Base-by-base conservation (phyloP, 2,113 vertebrate species). In the Tragulus kanchil region DNA sequence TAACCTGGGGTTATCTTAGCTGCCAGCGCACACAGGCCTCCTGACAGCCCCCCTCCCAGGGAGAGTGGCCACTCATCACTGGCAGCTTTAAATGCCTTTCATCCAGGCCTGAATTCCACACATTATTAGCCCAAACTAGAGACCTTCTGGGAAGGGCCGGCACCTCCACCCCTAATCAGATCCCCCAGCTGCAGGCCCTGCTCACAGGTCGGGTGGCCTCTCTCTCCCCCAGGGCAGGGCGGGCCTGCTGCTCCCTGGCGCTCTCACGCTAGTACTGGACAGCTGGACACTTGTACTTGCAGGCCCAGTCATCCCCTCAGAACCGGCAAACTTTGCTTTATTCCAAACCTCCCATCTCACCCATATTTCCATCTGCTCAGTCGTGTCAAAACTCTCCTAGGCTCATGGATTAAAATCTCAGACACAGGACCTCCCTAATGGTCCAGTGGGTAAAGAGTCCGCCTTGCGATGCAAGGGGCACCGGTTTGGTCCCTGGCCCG, bases 61-160 rank as follows among this genome's bases (percentile, higher is more conserved):
- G 31, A 86, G 50, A 42, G 25, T 26, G 56, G 54, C 36, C 10
- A 0, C 1, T 28, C 10, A 0, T 1, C 73, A 84, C 79, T 17
- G 11, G 6, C 89, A 82, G 45, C 73, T 75, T 97, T 88, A 45
- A 77, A 71, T 61, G 73, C 25, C 58, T 88, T 62, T 92, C 95
- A 79, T 82, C 86, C 87, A 75, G 23, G 85, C 95, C 3, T 26
- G 48, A 93, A 98, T 97, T 98, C 98, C 97, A 97, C 94, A 58
- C 42, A 0, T 94, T 79, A 77, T 93, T 90, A 48, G 93, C 94
- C 19, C 1, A 67, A 83, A 79, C 73, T 62, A 58, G 50, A 91
- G 91, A 17, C 28, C 31, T 28, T 59, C 64, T 25, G 59, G 48
- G 26, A 50, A 84, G 71, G 16, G 23, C 15, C 2, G 0, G 48